Conservation (phyloP, 1,140 invertebrate species). For the Pseudomyrmex concolor region DNA sequence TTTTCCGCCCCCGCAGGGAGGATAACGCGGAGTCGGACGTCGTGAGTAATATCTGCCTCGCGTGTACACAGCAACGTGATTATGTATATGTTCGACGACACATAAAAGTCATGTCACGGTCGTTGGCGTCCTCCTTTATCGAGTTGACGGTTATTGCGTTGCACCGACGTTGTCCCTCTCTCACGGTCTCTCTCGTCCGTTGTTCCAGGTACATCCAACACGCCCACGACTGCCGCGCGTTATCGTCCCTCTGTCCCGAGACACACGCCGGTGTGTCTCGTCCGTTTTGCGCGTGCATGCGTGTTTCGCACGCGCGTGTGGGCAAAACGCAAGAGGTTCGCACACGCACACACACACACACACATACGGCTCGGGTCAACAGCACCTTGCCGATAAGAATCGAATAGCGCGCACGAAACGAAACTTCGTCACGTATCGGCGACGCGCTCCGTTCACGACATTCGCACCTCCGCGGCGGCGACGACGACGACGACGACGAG, state of each 20-base stretch:
- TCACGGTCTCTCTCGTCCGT: background rate
- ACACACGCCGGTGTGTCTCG: background rate
- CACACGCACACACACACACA: background rate
- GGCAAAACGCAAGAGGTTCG: background rate
- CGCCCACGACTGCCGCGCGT: conserved; percentile 35
- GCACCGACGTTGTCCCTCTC: background rate
- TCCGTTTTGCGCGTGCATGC: background rate
- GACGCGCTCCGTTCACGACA: conserved; percentile 49
- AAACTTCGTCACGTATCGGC: conserved; percentile 39
- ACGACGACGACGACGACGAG: background rate
- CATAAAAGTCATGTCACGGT: conserved; percentile 48
- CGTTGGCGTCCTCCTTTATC: conserved; percentile 22
- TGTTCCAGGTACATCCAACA: conserved; percentile 8
- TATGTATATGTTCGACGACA: conserved; percentile 26
- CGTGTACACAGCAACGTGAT: conserved; percentile 3
- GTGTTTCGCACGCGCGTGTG: background rate
- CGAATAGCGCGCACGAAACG: conserved; percentile 53
- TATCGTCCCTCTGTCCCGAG: conserved; percentile 36
- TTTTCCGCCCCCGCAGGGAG: background rate
- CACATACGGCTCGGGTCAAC: conserved; percentile 54
- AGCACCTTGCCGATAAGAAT: conserved; percentile 64
- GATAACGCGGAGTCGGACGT: conserved; percentile 16
- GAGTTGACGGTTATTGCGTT: conserved; percentile 54
- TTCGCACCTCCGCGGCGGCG: conserved; percentile 23
- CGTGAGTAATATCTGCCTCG: conserved; percentile 19